A percentile compares a stretch with the other conserved stretches of the same genome.
Conservation (phyloP, 2,888 invertebrate genomes). For the Drosophila pseudotalamancana region DNA sequence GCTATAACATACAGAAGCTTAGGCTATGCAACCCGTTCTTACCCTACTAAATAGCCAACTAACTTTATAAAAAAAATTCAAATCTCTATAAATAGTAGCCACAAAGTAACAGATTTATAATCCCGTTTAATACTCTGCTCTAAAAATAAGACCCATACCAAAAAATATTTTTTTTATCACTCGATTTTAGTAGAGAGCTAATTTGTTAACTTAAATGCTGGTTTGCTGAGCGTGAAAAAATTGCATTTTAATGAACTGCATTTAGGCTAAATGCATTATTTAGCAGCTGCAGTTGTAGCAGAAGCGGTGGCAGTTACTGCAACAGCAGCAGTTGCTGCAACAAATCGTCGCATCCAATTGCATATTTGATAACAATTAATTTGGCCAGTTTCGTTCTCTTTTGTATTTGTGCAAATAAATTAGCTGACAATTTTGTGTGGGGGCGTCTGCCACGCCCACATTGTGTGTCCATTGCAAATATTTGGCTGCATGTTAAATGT, state of each 20-base stretch:
- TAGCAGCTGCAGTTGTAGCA: conserved; percentile 8
- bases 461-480: conserved; percentile 50
- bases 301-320: conserved; percentile 4
- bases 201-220: conserved; percentile 20
- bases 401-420: conserved; percentile 70
- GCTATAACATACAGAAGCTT: too few relatives aligned
- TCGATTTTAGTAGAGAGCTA: conserved; percentile 4
- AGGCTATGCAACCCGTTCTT: too few relatives aligned
- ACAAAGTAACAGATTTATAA: neutral
- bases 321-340: conserved; percentile 7
- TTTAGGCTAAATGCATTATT: conserved; percentile 41
- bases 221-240: conserved; percentile 17
- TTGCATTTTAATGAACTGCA: conserved; percentile 38
- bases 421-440: conserved; percentile 33
- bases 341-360: conserved; percentile 51
- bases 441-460: conserved; percentile 6
- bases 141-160: neutral
- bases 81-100: too few relatives aligned
- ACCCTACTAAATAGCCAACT: too few relatives aligned
- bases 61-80: too few relatives aligned
- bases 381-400: conserved; percentile 57
- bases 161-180: neutral
- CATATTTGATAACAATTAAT: conserved; percentile 77
- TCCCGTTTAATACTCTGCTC: neutral
- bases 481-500: conserved; percentile 66